Percentiles rank a stretch among this genome's conserved stretches.
These are phyloP conservation scores for Pheosia tremula DNA, from an alignment of 2,888 invertebrate genomes.

Conservation along the genomic window DNA sequence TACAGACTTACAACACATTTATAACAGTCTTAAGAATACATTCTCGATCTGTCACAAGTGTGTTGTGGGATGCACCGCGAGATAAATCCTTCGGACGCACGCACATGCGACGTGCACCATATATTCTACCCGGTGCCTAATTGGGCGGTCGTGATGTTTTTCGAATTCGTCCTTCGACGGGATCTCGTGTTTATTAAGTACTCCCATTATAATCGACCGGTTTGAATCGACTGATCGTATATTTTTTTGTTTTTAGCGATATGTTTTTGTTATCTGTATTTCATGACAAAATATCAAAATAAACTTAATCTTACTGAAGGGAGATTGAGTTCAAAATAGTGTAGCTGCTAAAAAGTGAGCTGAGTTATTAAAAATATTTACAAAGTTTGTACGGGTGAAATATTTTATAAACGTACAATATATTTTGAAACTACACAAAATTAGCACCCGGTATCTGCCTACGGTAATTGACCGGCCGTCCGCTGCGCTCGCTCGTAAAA, in stretches of 20 bases:
- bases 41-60: background rate
- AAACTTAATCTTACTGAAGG: no score
- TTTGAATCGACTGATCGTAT: slow-evolving; percentile 21
- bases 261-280: no score
- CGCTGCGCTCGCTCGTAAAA: slow-evolving; percentile 55
- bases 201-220: slow-evolving; percentile 48
- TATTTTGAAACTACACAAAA: slow-evolving; percentile 25
- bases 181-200: slow-evolving; percentile 40
- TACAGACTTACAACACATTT: no score
- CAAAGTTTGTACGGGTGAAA: no score
- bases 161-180: slow-evolving; percentile 52
- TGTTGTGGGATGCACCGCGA: background rate
- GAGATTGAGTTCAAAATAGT: no score
- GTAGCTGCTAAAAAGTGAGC: no score
- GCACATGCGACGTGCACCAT: slow-evolving; percentile 21
- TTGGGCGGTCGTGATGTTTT: slow-evolving; percentile 50
- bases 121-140: slow-evolving; percentile 51
- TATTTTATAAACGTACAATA: no score
- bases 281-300: no score
- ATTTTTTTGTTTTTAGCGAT: background rate
- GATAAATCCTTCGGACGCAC: slow-evolving; percentile 1
- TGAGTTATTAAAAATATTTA: no score
- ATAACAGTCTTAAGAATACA: background rate
- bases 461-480: slow-evolving; percentile 52
- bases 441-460: slow-evolving; percentile 34